Evolutionary conservation across 2,888 invertebrate species (phyloP), one percentile per base, ranked within the genome.

Genomic region (Morpho deidamia): DNA sequence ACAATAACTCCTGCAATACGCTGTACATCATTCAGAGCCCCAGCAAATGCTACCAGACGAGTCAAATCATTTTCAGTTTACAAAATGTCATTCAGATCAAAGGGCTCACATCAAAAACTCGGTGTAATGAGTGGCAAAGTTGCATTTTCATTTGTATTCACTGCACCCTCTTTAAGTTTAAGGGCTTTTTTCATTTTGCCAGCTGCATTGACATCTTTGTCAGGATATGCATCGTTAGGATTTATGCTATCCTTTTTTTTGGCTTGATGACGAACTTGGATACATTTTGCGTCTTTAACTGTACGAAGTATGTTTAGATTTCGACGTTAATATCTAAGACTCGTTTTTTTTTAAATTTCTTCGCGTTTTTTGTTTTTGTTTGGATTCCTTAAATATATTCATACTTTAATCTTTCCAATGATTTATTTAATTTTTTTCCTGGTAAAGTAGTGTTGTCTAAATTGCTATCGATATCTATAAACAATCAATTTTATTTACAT

Each of bases 1-100:
- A 74, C 63, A 70, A 75, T 76, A 71, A 56, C 49, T 43, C 43
- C 10, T 69, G 73, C 76, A 76, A 74, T 77, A 65, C 69, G 71
- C 59, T 59, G 65, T 69, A 65, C 70, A 70, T 83, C 77, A 72
- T 73, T 66, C 59, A 64, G 67, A 65, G 69, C 70, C 11, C 34
- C 42, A 5, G 34, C 47, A 51, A 77, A 78, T 74, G 81, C 78
- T 68, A 66, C 79, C 75, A 63, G 72, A 66, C 70, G 76, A 69
- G 66, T 68, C 79, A 73, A 82, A 83, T 83, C 85, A 83, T 82
- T 72, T 69, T 74, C 39, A 78, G 86, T 82, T 81, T 87, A 86
- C 82, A 69, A 68, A 78, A 80, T 80, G 82, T 81, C 83, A 80
- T 76, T 74, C 71, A 81, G 76, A 84, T 88, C 87, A 88, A 87